Conservation (phyloP, 2,113 vertebrate species). For the Pantherophis guttatus region DNA sequence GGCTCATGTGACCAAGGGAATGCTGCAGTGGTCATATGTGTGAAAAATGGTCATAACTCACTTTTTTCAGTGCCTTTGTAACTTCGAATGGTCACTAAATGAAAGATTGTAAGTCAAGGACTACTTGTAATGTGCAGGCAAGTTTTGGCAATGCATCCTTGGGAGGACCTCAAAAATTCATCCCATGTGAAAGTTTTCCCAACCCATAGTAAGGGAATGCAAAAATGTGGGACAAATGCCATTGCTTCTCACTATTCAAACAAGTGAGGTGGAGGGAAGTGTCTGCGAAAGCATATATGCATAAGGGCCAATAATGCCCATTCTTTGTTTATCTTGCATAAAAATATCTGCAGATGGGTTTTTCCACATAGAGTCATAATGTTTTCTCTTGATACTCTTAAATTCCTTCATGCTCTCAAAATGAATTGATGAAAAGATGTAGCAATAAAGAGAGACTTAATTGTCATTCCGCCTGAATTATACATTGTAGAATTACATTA, state of each 20-base stretch:
- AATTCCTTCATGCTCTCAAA: constrained; percentile 35
- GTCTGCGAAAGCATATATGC: not conserved
- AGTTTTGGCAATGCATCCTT: not conserved
- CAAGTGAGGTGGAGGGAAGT: not conserved
- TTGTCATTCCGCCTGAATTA: constrained; percentile 33
- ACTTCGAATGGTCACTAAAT: not conserved
- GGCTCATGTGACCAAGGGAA: not conserved
- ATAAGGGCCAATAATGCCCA: not conserved
- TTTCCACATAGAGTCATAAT: not conserved
- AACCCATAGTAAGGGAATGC: not conserved
- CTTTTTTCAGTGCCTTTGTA: not conserved
- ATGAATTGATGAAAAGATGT: constrained; percentile 27
- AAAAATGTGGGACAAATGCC: not conserved
- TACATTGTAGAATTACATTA: constrained; percentile 46
- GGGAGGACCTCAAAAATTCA: not conserved
- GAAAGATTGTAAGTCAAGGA: not conserved
- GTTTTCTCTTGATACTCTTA: constrained; percentile 29
- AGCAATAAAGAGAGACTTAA: constrained; percentile 26
- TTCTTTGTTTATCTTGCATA: constrained; percentile 19
- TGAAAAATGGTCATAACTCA: not conserved
- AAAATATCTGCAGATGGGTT: constrained; percentile 7
- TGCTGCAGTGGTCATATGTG: not conserved
- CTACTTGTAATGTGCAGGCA: not conserved
- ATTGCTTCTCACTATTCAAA: not conserved
- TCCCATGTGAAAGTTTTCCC: not conserved